Percentiles rank a stretch among this genome's conserved stretches.
phyloP scores from a whole-genome alignment of 2,888 invertebrate genomes.

The Eupeodes latifasciatus region DNA sequence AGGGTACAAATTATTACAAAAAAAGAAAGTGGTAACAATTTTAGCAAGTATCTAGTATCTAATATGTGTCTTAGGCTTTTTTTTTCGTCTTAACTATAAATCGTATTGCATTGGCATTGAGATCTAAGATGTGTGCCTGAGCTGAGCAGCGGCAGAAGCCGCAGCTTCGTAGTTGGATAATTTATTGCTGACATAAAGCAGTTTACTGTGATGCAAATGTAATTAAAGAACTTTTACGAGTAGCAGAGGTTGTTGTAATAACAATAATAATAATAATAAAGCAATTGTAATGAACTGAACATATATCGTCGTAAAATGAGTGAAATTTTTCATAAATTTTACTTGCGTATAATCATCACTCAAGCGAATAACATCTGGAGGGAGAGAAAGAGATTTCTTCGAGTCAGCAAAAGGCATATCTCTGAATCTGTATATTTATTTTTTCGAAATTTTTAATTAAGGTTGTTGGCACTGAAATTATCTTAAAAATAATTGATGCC shows the following conservation, averaged over 20 bases:
- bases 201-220: constrained; percentile 60
- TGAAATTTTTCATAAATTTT: constrained; percentile 11
- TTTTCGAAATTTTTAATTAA: neutral
- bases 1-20: neutral
- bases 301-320: constrained; percentile 21
- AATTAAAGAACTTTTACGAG: constrained; percentile 53
- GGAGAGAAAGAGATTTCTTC: neutral
- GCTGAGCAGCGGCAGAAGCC: neutral
- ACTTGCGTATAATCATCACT: neutral
- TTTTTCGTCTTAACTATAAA: constrained; percentile 23
- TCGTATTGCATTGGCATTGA: constrained; percentile 39
- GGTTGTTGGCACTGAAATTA: neutral
- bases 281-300: constrained; percentile 39
- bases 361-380: constrained; percentile 14
- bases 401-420: too few species aligned
- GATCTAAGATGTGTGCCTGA: neutral
- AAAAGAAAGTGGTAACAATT: neutral
- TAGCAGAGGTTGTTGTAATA: constrained; percentile 21
- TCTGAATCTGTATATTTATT: too few species aligned
- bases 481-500: neutral
- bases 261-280: constrained; percentile 19
- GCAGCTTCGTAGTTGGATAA: constrained; percentile 44
- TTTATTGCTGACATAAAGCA: constrained; percentile 51
- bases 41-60: neutral
- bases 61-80: neutral